Evolutionary conservation across 1,140 invertebrate genomes (phyloP).

Genomic region (Aethina tumida): DNA sequence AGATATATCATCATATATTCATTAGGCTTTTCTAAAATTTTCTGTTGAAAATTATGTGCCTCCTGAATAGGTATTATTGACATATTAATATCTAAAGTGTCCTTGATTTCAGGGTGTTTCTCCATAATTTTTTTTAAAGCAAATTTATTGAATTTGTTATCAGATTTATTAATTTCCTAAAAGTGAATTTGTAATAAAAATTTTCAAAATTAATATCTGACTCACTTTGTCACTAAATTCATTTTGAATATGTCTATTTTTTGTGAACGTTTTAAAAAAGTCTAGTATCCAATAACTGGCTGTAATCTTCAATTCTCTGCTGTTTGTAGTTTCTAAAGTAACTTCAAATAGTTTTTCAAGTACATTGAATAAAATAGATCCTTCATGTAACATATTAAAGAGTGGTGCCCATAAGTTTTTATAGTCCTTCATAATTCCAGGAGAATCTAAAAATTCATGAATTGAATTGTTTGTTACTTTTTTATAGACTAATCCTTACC

Average conservation of each 20-base stretch:
- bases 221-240: conserved; percentile 8
- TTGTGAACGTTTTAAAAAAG: conserved; percentile 11
- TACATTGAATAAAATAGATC: conserved; percentile 10
- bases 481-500: not conserved
- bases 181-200: not conserved
- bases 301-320: conserved; percentile 10
- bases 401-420: conserved; percentile 17
- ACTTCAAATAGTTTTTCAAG: conserved; percentile 16
- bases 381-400: conserved; percentile 18
- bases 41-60: conserved; percentile 8
- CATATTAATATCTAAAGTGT: conserved; percentile 6
- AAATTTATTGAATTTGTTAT: conserved; percentile 4
- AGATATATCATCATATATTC: conserved; percentile 8
- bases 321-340: conserved; percentile 4
- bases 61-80: conserved; percentile 1
- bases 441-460: conserved; percentile 8
- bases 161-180: conserved; percentile 2
- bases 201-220: conserved; percentile 6
- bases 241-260: conserved; percentile 1
- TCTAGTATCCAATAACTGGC: conserved; percentile 22
- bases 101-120: conserved; percentile 8
- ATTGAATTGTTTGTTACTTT: conserved; percentile 3
- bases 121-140: conserved; percentile 7
- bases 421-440: conserved; percentile 13
- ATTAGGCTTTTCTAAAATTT: conserved; percentile 9